These are phyloP conservation scores for Tamias sibiricus DNA, from an alignment of 2,113 vertebrate species.

Conservation along the genomic window DNA sequence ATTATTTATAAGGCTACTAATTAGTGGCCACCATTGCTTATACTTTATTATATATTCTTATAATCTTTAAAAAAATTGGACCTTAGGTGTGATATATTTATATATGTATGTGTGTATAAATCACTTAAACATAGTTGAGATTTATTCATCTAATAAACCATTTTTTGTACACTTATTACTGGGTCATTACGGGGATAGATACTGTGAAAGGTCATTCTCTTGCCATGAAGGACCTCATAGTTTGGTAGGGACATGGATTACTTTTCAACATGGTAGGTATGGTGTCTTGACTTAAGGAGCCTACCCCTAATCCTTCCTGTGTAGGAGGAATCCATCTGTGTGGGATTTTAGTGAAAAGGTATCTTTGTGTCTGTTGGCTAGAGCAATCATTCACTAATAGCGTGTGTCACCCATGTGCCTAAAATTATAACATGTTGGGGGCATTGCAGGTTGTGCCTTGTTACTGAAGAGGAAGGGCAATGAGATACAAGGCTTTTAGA, in stretches of 20 bases:
- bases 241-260: not conserved
- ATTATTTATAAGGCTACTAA: not conserved
- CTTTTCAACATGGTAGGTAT: not conserved
- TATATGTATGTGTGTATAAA: not conserved
- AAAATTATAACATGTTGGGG: not conserved
- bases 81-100: not conserved
- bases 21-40: not conserved
- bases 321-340: no score
- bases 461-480: not conserved
- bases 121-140: not conserved
- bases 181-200: not conserved
- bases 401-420: not conserved
- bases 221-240: not conserved
- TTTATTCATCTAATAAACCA: not conserved
- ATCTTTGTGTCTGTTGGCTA: not conserved
- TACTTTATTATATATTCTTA: not conserved
- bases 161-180: constrained; percentile 13
- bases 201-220: not conserved
- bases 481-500: not conserved
- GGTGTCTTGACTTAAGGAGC: not conserved
- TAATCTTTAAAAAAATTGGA: not conserved
- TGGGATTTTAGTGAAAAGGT: not conserved
- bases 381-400: not conserved
- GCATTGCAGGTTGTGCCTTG: not conserved
- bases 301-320: not conserved